These are phyloP conservation scores for Sesia bembeciformis DNA, from an alignment of 2,888 invertebrate genomes.

Conservation along the genomic window DNA sequence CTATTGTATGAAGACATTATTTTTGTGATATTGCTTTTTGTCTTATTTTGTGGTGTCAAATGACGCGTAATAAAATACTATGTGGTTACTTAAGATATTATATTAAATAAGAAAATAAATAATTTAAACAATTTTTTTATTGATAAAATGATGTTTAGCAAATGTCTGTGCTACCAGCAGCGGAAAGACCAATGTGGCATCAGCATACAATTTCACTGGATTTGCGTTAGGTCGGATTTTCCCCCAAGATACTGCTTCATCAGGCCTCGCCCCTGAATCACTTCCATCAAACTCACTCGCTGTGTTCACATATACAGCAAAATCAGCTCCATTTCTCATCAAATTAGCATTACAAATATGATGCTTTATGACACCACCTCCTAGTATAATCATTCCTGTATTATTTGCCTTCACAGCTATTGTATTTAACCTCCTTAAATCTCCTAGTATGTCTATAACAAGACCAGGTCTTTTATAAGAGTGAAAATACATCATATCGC, in stretches of 20 bases:
- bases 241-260: constrained; percentile 99
- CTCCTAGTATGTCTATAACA: constrained; percentile 93
- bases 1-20: too few relatives aligned
- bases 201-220: constrained; percentile 95
- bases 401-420: constrained; percentile 95
- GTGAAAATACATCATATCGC: constrained; percentile 99
- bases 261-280: constrained; percentile 97
- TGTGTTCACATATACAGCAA: constrained; percentile 95
- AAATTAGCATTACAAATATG: constrained; percentile 99
- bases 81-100: too few relatives aligned
- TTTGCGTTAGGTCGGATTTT: constrained; percentile 92
- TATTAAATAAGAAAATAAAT: constrained; percentile 10
- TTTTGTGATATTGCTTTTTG: too few relatives aligned
- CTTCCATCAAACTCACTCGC: constrained; percentile 97
- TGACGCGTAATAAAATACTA: too few relatives aligned
- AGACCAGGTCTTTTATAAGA: constrained; percentile 94
- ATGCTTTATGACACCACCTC: constrained; percentile 98
- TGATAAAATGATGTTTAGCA: constrained; percentile 79
- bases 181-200: constrained; percentile 95
- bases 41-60: too few relatives aligned
- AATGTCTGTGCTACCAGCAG: constrained; percentile 97
- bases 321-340: constrained; percentile 99
- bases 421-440: constrained; percentile 90
- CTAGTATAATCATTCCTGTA: constrained; percentile 97
- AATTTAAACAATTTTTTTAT: constrained; percentile 65